Percentiles rank a stretch among this genome's conserved stretches.
Conservation (phyloP, 2,113 vertebrate genomes). For the Ctenodactylus gundi region DNA sequence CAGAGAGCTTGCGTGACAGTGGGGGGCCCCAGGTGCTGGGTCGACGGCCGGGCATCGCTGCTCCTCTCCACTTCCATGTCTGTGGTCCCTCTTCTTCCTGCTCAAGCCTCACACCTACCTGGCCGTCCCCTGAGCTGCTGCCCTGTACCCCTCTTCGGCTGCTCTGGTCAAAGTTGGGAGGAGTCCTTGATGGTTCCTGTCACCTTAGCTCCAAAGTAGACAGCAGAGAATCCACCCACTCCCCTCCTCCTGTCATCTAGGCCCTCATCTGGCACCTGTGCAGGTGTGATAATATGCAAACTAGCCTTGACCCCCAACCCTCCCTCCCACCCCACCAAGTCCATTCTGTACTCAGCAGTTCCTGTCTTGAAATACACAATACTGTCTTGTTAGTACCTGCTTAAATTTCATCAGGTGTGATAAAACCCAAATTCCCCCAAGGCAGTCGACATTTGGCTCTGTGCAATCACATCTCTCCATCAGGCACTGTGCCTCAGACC, state of each 20-base stretch:
- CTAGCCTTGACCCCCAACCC: rapidly evolving
- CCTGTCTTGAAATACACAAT: neutral
- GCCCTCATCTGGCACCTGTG: neutral
- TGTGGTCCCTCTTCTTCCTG: neutral
- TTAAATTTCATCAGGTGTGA: neutral
- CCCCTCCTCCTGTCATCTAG: neutral
- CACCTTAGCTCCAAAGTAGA: neutral
- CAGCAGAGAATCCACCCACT: neutral
- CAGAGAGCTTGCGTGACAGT: neutral
- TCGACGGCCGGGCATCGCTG: too few relatives aligned
- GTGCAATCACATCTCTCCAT: neutral
- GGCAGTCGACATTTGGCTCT: neutral
- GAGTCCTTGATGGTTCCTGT: neutral
- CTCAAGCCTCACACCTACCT: neutral
- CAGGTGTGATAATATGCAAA: neutral
- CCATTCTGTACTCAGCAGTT: neutral
- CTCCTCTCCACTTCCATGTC: neutral
- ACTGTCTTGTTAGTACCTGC: neutral
- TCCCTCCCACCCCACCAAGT: neutral
- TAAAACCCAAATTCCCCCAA: neutral
- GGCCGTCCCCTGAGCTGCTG: too few relatives aligned
- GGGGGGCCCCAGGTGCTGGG: too few relatives aligned
- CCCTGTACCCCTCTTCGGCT: neutral
- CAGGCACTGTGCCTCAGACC: rapidly evolving
- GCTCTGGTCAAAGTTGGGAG: neutral